Evolutionary conservation across 2,113 vertebrate genomes (phyloP), one percentile per base, ranked within the genome.

Genomic region (Pituophis catenifer): DNA sequence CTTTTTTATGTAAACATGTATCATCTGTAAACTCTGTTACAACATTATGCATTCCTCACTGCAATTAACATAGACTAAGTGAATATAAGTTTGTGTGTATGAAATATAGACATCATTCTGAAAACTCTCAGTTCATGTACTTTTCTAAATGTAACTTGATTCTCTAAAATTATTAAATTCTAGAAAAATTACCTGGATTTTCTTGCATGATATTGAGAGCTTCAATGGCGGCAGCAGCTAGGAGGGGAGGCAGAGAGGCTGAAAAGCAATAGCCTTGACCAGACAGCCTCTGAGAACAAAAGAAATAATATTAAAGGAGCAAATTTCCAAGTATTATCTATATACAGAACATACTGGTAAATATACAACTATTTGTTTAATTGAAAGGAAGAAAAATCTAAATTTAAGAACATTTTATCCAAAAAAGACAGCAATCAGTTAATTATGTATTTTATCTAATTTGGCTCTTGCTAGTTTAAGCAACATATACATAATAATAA

Each of bases 201-300:
- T 99, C 99, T 96, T 99, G 99, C 99, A 99, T 99, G 96, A 99
- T 99, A 97, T 98, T 98, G 55, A 99, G 98, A 81, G 98, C 98
- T 94, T 99, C 99, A 2, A 99, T 99, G 90, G 99, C 99, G 81
- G 99, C 99, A 57, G 99, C 97, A 52, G 99, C 99, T 95, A 99
- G 94, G 97, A 99, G 97, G 23, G 99, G 99, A 59, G 99, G 99
- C 19, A 99, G 95, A 0, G 99, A 99, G 19, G 99, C 99, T 58
- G 99, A 99, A 96, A 99, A 99, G 95, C 99, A 99, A 97, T 99
- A 99, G 0, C 99, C 99, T 96, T 99, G 99, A 21, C 99, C 99
- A 0, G 99, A 99, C 53, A 99, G 97, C 88, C 99, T 97, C 99
- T 99, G 88, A 9, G 55, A 81, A 33, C 87, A 1, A 93, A 55